Percentiles rank a stretch among this genome's conserved stretches.
These are phyloP conservation scores for Anthopleura xanthogrammica DNA, from an alignment of 92 coral and sea anemone species.

Conservation along the genomic window DNA sequence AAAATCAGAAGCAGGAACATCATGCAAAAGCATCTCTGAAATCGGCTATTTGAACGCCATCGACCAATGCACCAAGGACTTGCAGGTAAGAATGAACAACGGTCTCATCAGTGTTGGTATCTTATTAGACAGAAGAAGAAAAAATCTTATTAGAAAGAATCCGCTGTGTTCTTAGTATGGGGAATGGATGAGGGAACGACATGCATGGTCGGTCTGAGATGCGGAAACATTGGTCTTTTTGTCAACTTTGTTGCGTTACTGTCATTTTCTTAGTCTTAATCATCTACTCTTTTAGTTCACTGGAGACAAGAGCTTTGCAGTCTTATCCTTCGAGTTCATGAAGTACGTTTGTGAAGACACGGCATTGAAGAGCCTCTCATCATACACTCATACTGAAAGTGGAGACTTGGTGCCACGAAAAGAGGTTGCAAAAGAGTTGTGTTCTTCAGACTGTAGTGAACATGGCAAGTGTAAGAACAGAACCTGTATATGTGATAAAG, in stretches of 20 bases:
- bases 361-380: slow-evolving; percentile 31
- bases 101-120: no score
- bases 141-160: no score
- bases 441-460: slow-evolving; percentile 72
- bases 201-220: no score
- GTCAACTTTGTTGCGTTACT: no score
- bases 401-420: slow-evolving; percentile 48
- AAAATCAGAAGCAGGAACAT: slow-evolving; percentile 44
- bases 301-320: slow-evolving; percentile 45
- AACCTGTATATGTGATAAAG: slow-evolving; percentile 66
- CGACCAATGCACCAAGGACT: slow-evolving; percentile 41
- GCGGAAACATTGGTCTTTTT: no score
- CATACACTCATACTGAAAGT: slow-evolving; percentile 23
- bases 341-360: slow-evolving; percentile 47
- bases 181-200: no score
- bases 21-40: slow-evolving; percentile 37
- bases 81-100: slow-evolving; percentile 28
- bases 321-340: slow-evolving; percentile 42
- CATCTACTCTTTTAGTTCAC: slow-evolving; percentile 26
- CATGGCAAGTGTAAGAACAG: slow-evolving; percentile 71
- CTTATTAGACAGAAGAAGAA: no score
- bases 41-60: slow-evolving; percentile 33
- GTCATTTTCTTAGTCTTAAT: no score
- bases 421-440: slow-evolving; percentile 50
- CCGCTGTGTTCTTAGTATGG: no score